Conservation (phyloP, 2,888 invertebrate species). For the Cephalotes varians region DNA sequence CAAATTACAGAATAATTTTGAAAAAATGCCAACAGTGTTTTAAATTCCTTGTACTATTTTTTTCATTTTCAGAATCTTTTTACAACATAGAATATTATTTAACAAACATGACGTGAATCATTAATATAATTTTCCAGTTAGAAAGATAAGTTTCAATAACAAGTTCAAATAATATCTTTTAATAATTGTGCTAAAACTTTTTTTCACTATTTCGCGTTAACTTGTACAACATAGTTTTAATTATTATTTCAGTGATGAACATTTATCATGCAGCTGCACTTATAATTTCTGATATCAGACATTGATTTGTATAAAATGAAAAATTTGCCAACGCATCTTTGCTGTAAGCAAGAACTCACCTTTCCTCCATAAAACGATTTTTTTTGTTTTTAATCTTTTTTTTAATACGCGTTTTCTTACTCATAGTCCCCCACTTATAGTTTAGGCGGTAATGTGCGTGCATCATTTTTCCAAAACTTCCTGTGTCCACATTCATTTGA, state of each 20-base stretch:
- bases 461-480: constrained; percentile 7
- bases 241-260: constrained; percentile 6
- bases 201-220: too few species aligned
- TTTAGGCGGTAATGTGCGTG: not conserved
- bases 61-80: not conserved
- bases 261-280: not conserved
- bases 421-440: not conserved
- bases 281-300: constrained; percentile 22
- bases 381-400: constrained; percentile 15
- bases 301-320: constrained; percentile 28
- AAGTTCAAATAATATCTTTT: not conserved
- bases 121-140: not conserved
- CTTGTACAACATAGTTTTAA: constrained; percentile 30
- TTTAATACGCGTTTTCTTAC: constrained; percentile 30
- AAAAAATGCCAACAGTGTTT: not conserved
- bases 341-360: constrained; percentile 24
- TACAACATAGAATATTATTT: not conserved
- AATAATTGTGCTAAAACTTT: not conserved
- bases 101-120: not conserved
- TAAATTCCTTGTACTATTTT: not conserved
- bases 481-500: constrained; percentile 35
- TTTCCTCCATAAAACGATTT: constrained; percentile 6
- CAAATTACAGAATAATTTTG: not conserved
- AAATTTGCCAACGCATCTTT: constrained; percentile 31
- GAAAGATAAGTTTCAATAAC: not conserved